Evolutionary conservation across 2,797 vertebrate genomes (phyloP).

Genomic region (Sternotherus odoratus): DNA sequence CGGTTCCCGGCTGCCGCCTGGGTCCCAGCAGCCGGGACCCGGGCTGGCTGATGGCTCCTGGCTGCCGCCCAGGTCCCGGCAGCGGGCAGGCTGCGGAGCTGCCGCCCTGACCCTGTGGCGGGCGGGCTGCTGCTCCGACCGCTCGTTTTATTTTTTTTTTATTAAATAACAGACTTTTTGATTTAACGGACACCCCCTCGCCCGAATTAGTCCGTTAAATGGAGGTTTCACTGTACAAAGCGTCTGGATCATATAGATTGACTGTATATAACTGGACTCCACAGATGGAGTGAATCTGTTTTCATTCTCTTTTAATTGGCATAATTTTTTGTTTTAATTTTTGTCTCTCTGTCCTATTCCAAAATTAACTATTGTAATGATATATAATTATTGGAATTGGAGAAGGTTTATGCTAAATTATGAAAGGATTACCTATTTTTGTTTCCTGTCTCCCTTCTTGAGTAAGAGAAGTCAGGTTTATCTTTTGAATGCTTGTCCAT

Average conservation of each 20-base stretch:
- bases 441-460: background rate
- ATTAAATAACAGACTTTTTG: too few species aligned
- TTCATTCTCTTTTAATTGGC: constrained; percentile 15
- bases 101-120: too few species aligned
- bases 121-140: too few species aligned
- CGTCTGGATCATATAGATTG: background rate
- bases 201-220: too few species aligned
- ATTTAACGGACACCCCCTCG: too few species aligned
- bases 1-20: too few species aligned
- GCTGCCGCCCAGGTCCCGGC: too few species aligned
- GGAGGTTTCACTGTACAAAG: too few species aligned
- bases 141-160: too few species aligned
- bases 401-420: background rate
- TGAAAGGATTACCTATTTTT: background rate
- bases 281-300: constrained; percentile 7
- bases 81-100: too few species aligned
- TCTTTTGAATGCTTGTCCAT: background rate
- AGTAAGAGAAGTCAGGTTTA: background rate
- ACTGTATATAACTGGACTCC: constrained; percentile 23
- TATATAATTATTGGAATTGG: background rate
- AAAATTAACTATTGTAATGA: constrained; percentile 32
- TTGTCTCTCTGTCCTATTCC: background rate
- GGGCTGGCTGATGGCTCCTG: too few species aligned
- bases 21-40: too few species aligned
- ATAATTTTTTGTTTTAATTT: constrained; percentile 43